Evolutionary conservation across 2,888 invertebrate genomes (phyloP).

Genomic region (Slavum lentiscoides): DNA sequence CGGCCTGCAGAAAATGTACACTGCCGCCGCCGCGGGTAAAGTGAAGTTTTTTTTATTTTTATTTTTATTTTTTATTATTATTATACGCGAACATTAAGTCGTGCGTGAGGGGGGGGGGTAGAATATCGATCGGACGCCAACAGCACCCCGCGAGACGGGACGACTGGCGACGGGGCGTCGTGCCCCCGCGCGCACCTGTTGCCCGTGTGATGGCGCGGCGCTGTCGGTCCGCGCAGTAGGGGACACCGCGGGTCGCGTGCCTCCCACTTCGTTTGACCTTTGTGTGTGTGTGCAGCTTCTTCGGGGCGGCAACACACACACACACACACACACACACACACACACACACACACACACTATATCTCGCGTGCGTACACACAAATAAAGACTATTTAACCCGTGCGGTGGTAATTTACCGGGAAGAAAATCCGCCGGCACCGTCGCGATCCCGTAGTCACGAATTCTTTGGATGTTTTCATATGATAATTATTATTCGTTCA

Average conservation of each 20-base stretch:
- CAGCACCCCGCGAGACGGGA: neutral
- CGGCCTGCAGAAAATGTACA: too few species aligned
- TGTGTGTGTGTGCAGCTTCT: slow-evolving; percentile 46
- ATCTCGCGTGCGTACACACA: neutral
- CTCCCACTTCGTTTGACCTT: slow-evolving; percentile 44
- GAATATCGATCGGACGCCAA: slow-evolving; percentile 36
- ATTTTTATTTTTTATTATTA: too few species aligned
- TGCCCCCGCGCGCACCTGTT: slow-evolving; percentile 43
- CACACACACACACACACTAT: neutral
- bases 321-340: neutral
- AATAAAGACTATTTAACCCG: neutral
- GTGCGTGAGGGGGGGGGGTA: neutral
- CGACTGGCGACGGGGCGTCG: slow-evolving; percentile 15
- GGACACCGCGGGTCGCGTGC: neutral
- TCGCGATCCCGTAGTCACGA: too few species aligned
- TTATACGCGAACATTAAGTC: neutral
- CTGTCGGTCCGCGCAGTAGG: neutral
- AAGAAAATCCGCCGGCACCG: too few species aligned
- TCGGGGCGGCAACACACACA: slow-evolving; percentile 1
- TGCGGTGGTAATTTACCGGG: neutral
- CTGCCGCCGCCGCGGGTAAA: too few species aligned
- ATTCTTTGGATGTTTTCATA: too few species aligned
- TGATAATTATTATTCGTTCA: too few species aligned
- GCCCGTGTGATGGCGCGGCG: slow-evolving; percentile 10
- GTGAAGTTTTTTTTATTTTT: neutral